Conservation (phyloP, 1,140 invertebrate genomes). For the Mesaphorura yosii region DNA sequence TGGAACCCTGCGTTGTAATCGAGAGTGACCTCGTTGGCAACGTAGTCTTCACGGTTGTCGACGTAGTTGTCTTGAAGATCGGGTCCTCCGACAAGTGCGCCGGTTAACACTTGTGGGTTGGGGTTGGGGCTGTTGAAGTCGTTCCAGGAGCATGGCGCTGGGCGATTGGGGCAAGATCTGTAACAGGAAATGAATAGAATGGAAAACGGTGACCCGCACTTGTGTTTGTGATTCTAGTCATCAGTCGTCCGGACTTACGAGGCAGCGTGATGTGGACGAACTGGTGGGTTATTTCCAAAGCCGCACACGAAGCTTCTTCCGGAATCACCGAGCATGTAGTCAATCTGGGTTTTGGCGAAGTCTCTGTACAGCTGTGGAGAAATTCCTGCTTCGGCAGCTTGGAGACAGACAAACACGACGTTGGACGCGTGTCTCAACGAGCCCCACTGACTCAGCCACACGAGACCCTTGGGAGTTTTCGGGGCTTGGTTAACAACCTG, state of each 20-base stretch:
- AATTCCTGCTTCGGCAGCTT: slow-evolving; percentile 23
- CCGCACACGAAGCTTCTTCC: slow-evolving; percentile 41
- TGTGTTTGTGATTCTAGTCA: not conserved
- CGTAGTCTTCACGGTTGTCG: slow-evolving; percentile 43
- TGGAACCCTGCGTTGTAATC: slow-evolving; percentile 50
- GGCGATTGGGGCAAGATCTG: slow-evolving; percentile 43
- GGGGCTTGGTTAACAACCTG: slow-evolving; percentile 31
- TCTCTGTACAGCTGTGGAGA: slow-evolving; percentile 9
- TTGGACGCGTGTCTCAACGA: slow-evolving; percentile 48
- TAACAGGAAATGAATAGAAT: not conserved
- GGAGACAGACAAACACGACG: slow-evolving; percentile 44
- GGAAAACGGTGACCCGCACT: not conserved
- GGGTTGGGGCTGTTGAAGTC: slow-evolving; percentile 37
- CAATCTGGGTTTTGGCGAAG: slow-evolving; percentile 38
- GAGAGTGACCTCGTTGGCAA: slow-evolving; percentile 47
- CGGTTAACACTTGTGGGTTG: slow-evolving; percentile 45
- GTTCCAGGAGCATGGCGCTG: slow-evolving; percentile 43
- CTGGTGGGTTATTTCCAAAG: slow-evolving; percentile 38
- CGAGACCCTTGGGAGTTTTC: slow-evolving; percentile 45
- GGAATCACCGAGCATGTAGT: slow-evolving; percentile 39
- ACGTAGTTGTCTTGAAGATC: slow-evolving; percentile 43
- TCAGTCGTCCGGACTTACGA: not conserved
- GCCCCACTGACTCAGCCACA: slow-evolving; percentile 47
- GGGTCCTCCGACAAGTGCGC: slow-evolving; percentile 47
- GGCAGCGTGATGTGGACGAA: slow-evolving; percentile 21